Base-by-base conservation (phyloP, 2,797 vertebrate species). In the Bradypodion ventrale region DNA sequence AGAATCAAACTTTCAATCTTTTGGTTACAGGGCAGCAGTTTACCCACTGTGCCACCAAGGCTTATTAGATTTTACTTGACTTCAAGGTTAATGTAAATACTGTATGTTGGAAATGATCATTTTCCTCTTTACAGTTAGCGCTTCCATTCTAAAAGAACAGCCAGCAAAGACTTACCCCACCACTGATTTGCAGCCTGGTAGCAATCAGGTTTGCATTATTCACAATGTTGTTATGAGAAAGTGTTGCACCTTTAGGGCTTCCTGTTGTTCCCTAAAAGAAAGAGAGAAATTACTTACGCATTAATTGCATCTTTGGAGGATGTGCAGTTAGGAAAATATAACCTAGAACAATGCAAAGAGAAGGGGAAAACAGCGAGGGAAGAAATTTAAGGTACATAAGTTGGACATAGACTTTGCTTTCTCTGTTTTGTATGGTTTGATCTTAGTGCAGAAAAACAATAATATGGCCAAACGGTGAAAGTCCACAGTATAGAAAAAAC, bases 221-320 rank as follows among this genome's bases (percentile, higher is more conserved):
- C 91, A 99, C 85, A 23, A 99, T 95, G 93, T 99, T 99, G 95
- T 97, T 94, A 89, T 99, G 99, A 23, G 97, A 96, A n/a, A 99
- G 95, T 0, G 96, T 97, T 86, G 97, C 98, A 68, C 96, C 98
- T 94, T 98, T 98, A 76, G 98, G 97, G 73, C 62, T 96, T 62
- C 98, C 98, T 0, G 97, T 98, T 0, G 97, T 99, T 8, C 98
- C 98, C 98, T 98, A 89, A 46, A 94, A 94, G 84, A 94, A 65
- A 94, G 80, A 82, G 49, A 69, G 32, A 49, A 1, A 10, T 25
- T 40, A 69, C 68, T 80, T 44, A 59, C 1, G 60, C 9, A 62
- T 5, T 32, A 19, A 56, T 46, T 32, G 59, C 40, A 46, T 65
- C 42, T 65, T 44, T 10, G 9, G 29, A 78, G 32, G 52, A 16